Evolutionary conservation across 2,113 vertebrate genomes (phyloP), one percentile per base, ranked within the genome.

Genomic region (Psilopogon haemacephalus): DNA sequence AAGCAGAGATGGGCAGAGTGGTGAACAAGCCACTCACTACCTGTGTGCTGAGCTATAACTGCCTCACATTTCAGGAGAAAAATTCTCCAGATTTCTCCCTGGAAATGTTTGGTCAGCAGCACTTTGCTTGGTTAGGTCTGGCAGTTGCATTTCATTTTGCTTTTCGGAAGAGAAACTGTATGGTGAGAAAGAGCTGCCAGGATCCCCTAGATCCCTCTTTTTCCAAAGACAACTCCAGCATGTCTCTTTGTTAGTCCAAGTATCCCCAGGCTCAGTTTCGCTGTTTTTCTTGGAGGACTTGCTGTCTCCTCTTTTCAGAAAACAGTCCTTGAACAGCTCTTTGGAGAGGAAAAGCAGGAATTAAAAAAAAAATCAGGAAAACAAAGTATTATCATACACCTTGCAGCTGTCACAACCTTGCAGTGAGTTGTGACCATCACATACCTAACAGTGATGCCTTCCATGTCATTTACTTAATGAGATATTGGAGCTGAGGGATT

Each of bases 171-270:
- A 37, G 37, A 82, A 86, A 79, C 89, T 26, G 8, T 35, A 59
- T n/a, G 85, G 52, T 1, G 5, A 91, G 88, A 72, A 93, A 86
- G 6, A 21, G 32, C 75, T 94, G 79, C 58, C 69, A 84, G 85
- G 33, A 77, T 90, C 94, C 79, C 48, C 79, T 64, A 87, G 20
- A 76, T 69, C 70, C 67, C 68, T 93, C 67, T 93, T 84, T 79
- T 77, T 84, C 87, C 92, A 93, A 67, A 93, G 87, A 67, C 75
- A 76, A 33, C 50, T 82, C 35, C 60, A 89, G 74, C 33, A 5
- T 38, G 19, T 76, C 85, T 76, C 84, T 82, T 63, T 9, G 0
- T 50, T 50, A 73, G 40, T 62, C 37, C 86, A 90, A 90, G 50
- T 92, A 79, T 84, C 84, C 71, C 37, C 11, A 0, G 89, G 82